phyloP scores from a whole-genome alignment of 2,113 vertebrate genomes.

The Lepus timidus region DNA sequence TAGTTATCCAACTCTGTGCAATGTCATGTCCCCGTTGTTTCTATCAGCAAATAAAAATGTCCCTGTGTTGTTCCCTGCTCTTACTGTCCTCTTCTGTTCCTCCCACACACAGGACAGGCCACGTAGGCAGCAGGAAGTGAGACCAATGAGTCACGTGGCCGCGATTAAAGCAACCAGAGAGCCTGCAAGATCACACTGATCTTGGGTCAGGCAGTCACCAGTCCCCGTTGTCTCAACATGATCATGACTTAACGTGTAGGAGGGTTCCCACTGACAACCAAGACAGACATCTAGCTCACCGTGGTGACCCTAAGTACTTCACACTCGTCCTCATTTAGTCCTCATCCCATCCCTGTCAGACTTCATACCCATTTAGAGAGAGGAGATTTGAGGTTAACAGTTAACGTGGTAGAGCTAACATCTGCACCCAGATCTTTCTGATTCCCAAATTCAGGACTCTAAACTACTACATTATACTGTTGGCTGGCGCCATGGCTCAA shows the following conservation, averaged over 20 bases:
- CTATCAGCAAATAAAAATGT: background rate
- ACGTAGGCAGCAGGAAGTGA: background rate
- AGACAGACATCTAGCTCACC: background rate
- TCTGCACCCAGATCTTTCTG: background rate
- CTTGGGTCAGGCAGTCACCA: background rate
- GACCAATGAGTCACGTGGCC: background rate
- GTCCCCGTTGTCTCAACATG: background rate
- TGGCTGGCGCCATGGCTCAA: no score
- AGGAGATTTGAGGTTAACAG: background rate
- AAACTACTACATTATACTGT: background rate
- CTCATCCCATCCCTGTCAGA: background rate
- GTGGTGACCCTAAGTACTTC: no score
- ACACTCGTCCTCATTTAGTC: background rate
- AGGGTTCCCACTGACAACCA: background rate
- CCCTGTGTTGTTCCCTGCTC: background rate
- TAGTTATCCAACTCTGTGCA: background rate
- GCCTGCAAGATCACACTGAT: background rate
- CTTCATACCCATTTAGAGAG: background rate
- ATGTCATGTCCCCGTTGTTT: background rate
- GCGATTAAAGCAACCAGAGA: background rate
- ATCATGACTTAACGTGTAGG: background rate
- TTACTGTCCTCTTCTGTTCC: background rate
- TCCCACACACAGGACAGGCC: background rate
- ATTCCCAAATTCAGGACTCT: background rate
- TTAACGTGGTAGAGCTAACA: background rate